Conservation (phyloP, 2,888 invertebrate genomes). For the Hypsopygia costalis region DNA sequence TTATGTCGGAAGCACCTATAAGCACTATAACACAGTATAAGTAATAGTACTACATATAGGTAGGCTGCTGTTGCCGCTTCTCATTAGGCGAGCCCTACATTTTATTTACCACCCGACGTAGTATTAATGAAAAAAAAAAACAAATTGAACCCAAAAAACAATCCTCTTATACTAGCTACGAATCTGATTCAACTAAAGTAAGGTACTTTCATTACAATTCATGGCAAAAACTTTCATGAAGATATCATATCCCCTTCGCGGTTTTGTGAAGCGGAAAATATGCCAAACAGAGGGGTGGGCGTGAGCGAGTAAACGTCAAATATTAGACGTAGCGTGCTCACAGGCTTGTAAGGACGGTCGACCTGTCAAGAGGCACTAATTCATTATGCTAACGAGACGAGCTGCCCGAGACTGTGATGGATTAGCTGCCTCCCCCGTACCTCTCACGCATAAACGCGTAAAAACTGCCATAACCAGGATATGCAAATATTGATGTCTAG, state of each 20-base stretch:
- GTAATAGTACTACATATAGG: too few species aligned
- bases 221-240: not conserved
- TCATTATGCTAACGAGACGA: constrained; percentile 74
- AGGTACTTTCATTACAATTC: not conserved
- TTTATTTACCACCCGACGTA: too few species aligned
- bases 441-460: constrained; percentile 27
- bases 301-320: constrained; percentile 13
- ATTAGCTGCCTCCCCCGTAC: constrained; percentile 41
- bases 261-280: constrained; percentile 2
- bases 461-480: constrained; percentile 28
- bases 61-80: too few species aligned
- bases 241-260: not conserved
- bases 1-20: too few species aligned
- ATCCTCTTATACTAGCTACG: too few species aligned
- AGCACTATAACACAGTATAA: too few species aligned
- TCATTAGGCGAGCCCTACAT: too few species aligned
- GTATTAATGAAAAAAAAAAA: too few species aligned
- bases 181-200: too few species aligned
- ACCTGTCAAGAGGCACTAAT: constrained; percentile 47
- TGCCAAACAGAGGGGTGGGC: not conserved
- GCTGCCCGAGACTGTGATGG: constrained; percentile 69
- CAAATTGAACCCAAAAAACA: too few species aligned
- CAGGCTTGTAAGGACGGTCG: constrained; percentile 20
- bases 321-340: constrained; percentile 13
- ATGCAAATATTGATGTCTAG: not conserved